A percentile compares a stretch with the other conserved stretches of the same genome.
These are phyloP conservation scores for Scortum barcoo DNA, from an alignment of 2,113 vertebrate species.

Conservation along the genomic window DNA sequence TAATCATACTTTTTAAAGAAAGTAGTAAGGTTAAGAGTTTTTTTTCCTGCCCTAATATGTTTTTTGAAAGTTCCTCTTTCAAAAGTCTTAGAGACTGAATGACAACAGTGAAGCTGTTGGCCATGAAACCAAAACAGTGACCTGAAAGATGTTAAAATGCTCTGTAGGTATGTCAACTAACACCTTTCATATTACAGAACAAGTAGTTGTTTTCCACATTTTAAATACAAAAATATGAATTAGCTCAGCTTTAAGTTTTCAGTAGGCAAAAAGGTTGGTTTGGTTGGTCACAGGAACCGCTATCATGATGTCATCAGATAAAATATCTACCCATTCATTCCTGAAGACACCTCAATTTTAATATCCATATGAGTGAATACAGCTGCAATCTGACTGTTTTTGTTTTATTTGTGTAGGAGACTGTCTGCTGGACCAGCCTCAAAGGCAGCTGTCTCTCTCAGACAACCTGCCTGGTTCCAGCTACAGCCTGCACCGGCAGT, in stretches of 20 bases:
- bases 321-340: not conserved
- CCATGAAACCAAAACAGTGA: not conserved
- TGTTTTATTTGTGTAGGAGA: slow-evolving; percentile 84
- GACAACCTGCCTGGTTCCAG: slow-evolving; percentile 89
- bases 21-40: not conserved
- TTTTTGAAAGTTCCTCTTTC: not conserved
- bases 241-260: not conserved
- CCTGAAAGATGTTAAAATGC: not conserved
- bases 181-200: not conserved
- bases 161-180: not conserved
- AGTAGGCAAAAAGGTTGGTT: not conserved
- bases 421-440: slow-evolving; percentile 93
- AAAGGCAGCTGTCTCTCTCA: slow-evolving; percentile 89
- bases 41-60: too few species aligned
- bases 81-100: not conserved
- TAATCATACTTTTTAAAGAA: not conserved
- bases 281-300: not conserved
- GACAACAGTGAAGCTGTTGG: not conserved
- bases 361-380: not conserved
- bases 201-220: not conserved
- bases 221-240: not conserved
- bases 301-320: not conserved
- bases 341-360: not conserved
- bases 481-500: slow-evolving; percentile 94
- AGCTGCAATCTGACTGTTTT: not conserved